Percentiles rank a stretch among this genome's conserved stretches.
These are phyloP conservation scores for Peromyscus maniculatus DNA, from an alignment of 2,113 vertebrate species.

Conservation along the genomic window DNA sequence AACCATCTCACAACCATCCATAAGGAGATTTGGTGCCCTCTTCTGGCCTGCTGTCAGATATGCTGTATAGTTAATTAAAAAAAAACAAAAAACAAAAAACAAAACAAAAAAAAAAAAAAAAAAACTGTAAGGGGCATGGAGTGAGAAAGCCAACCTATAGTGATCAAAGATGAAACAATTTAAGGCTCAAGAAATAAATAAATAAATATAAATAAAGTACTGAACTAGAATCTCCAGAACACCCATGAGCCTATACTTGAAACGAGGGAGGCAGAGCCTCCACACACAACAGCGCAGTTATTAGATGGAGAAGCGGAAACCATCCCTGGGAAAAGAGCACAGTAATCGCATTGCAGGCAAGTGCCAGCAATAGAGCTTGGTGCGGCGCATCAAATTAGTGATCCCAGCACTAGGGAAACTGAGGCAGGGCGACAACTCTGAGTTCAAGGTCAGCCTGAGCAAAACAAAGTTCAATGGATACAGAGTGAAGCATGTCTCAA, in stretches of 20 bases:
- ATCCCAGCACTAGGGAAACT: not conserved
- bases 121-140: not conserved
- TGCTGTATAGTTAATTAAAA: no score
- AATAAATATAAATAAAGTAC: not conserved
- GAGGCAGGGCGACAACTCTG: not conserved
- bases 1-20: no score
- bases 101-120: no score
- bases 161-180: not conserved
- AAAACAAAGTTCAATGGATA: not conserved
- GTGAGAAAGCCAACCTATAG: not conserved
- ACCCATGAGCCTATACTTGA: not conserved
- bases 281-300: not conserved
- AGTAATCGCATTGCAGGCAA: not conserved
- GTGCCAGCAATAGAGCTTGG: not conserved
- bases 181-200: not conserved
- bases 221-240: not conserved
- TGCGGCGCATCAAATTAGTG: not conserved
- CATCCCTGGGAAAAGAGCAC: not conserved
- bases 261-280: not conserved
- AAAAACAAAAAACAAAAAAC: no score
- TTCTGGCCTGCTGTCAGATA: no score
- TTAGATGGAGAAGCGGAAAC: not conserved
- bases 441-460: not conserved
- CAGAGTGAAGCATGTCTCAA: not conserved
- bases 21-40: no score